Base-by-base conservation (phyloP, 2,888 invertebrate genomes). In the Agonopterix heracliana region DNA sequence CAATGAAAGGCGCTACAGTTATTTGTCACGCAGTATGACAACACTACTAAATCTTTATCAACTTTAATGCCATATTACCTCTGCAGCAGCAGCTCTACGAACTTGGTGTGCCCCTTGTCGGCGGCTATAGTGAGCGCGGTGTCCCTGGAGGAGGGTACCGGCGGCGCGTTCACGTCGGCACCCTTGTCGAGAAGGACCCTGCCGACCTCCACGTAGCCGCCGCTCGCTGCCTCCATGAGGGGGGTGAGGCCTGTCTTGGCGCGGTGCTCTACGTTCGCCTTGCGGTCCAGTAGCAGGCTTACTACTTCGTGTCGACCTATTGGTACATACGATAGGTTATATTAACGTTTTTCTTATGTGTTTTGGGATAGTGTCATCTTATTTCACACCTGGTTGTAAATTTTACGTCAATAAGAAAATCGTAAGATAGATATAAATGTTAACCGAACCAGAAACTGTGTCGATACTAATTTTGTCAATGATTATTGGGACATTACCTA, bases 241-340 rank as follows among this genome's bases (percentile, higher is more conserved):
- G 99, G 99, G 11, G 99, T 99, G 50, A 99, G 90, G 1, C 99
- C 99, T 49, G 99, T 99, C 93, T 99, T 99, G 4, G 99, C 99
- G 61, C 99, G 92, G 88, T 99, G 99, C 83, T 99, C 99, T 44
- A 99, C 98, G 85, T 99, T 99, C 26, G 99, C 99, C 76, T 98
- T 96, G 59, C 98, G 92, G 81, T 99, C 98, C 10, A 99, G 91
- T 49, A 99, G 90, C 49, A 99, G 91, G 77, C 97, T 96, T 47
- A 99, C 99, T 45, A 99, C 99, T 80, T 99, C 99, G 81, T 98
- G 98, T 41, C 99, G 92, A 46, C 86, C 86, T 86, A 68, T 0
- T 8, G 11, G 26, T 26, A 26, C 26, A 26, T 26, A 26, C 26
- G 10, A 1, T 9, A 38, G 7, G 7, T 44, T 49, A 36, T 10